phyloP scores from a whole-genome alignment of 1,140 invertebrate genomes.

The Venturia canescens region DNA sequence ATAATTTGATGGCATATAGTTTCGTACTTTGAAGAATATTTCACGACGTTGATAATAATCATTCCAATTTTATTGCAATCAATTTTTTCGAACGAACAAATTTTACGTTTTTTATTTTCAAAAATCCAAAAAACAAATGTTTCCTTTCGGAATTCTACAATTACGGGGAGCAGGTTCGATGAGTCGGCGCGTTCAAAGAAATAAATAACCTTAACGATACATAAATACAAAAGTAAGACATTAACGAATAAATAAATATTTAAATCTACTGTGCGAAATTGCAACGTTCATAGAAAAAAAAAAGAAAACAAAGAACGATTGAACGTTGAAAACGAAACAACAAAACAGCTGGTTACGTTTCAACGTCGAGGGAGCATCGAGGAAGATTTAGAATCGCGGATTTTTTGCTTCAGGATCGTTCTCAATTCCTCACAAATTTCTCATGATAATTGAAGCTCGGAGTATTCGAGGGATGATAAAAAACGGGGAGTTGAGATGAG shows the following conservation, averaged over 20 bases:
- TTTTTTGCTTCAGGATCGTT: background rate
- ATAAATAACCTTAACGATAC: background rate
- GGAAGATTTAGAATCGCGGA: background rate
- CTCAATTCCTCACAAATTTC: background rate
- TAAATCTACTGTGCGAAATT: conserved; percentile 20
- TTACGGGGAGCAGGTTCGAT: background rate
- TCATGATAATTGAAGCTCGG: background rate
- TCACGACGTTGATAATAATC: too few relatives aligned
- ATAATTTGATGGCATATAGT: background rate
- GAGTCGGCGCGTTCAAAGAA: conserved; percentile 17
- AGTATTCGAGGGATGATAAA: background rate
- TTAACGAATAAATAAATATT: conserved; percentile 55
- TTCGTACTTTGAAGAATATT: too few relatives aligned
- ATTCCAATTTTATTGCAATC: too few relatives aligned
- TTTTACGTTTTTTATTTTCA: background rate
- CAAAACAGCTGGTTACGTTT: too few relatives aligned
- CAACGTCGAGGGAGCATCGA: background rate
- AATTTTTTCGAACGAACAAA: too few relatives aligned
- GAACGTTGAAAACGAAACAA: background rate
- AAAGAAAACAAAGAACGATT: conserved; percentile 1
- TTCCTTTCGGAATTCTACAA: background rate
- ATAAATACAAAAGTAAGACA: conserved; percentile 35
- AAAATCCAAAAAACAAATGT: background rate
- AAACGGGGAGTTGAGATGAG: conserved; percentile 38
- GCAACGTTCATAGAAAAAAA: conserved; percentile 31